Conservation (phyloP, 2,113 vertebrate species). For the Piliocolobus tephrosceles region DNA sequence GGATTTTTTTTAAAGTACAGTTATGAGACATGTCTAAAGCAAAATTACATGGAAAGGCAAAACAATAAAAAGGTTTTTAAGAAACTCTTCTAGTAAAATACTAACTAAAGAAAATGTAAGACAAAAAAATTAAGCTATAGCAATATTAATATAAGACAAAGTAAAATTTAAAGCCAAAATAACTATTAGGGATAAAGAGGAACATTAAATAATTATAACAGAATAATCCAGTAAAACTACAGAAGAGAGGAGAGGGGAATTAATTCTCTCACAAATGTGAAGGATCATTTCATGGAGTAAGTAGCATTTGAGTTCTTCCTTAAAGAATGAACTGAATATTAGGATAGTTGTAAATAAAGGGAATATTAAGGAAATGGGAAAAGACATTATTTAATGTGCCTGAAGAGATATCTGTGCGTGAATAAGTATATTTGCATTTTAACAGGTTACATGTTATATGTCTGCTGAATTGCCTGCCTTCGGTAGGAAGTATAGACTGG, state of each 20-base stretch:
- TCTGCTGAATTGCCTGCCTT: not conserved
- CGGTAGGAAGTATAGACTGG: not conserved
- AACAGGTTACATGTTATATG: not conserved
- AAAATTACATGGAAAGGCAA: not conserved
- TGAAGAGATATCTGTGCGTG: not conserved
- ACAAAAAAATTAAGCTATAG: not conserved
- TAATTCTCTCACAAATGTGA: not conserved
- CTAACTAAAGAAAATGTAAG: not conserved
- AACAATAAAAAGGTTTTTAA: not conserved
- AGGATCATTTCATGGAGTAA: not conserved
- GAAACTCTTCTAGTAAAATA: not conserved
- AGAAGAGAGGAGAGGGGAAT: not conserved
- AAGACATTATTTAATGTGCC: not conserved
- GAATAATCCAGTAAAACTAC: not conserved
- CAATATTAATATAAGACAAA: not conserved
- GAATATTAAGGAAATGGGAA: not conserved
- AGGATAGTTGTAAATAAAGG: not conserved
- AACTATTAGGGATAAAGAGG: not conserved
- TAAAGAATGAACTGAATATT: not conserved
- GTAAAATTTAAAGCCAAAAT: not conserved
- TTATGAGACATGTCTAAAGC: not conserved
- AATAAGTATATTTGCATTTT: not conserved
- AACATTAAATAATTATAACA: not conserved
- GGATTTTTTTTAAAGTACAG: not conserved
- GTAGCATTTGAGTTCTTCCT: not conserved